A percentile compares a stretch with the other conserved stretches of the same genome.
Evolutionary conservation across 1,140 invertebrate species (phyloP).

Genomic region (Leptonema lineaticorne): DNA sequence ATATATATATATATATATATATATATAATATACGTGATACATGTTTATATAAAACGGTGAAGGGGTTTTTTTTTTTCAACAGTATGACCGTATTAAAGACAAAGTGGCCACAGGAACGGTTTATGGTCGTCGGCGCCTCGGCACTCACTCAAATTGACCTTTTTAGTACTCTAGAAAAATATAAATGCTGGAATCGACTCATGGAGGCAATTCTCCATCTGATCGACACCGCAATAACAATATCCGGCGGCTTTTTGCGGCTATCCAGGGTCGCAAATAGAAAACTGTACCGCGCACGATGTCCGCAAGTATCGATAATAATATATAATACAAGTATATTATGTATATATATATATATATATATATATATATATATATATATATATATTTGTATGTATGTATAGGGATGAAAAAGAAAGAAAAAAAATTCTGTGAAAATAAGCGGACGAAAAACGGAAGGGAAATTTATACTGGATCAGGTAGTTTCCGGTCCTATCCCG

Average conservation of each 20-base stretch:
- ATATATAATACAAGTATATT: not conserved
- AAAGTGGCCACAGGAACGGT: conserved; percentile 5
- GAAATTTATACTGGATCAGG: too few species aligned
- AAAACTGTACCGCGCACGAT: not conserved
- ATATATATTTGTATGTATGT: too few species aligned
- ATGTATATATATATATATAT: too few species aligned
- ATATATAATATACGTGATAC: too few species aligned
- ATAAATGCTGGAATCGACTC: not conserved
- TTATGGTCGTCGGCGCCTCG: not conserved
- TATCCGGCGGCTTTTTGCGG: not conserved
- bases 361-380: too few species aligned
- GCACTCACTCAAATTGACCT: conserved; percentile 17
- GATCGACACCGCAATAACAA: conserved; percentile 3
- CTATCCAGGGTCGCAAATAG: not conserved
- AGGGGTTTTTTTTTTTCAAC: too few species aligned
- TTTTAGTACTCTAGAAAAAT: not conserved
- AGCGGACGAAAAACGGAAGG: too few species aligned
- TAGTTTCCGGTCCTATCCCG: too few species aligned
- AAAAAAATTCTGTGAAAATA: too few species aligned
- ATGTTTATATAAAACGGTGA: too few species aligned
- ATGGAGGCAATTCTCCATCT: not conserved
- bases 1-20: too few species aligned
- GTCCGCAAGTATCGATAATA: conserved; percentile 2
- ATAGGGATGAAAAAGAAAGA: too few species aligned
- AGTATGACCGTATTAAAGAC: conserved; percentile 17